A percentile compares a stretch with the other conserved stretches of the same genome.
Conservation (phyloP, 2,888 invertebrate genomes). For the Thera obeliscata region DNA sequence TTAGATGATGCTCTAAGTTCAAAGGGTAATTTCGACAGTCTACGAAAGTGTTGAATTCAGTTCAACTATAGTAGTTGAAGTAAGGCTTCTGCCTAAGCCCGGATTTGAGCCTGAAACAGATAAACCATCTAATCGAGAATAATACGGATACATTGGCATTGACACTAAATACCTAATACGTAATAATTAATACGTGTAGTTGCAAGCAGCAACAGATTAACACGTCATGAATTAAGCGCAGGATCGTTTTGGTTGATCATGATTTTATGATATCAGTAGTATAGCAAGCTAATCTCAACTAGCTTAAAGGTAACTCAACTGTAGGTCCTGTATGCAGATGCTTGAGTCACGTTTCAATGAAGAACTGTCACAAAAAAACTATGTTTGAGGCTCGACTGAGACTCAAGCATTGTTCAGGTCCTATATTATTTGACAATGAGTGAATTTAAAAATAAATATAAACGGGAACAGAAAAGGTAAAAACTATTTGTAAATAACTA, state of each 20-base stretch:
- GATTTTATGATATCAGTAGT: conserved; percentile 2
- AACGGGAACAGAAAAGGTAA: too few relatives aligned
- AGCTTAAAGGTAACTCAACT: background rate
- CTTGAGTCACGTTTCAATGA: too few relatives aligned
- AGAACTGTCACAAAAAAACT: too few relatives aligned
- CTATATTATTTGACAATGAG: too few relatives aligned
- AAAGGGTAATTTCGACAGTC: background rate
- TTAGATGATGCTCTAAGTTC: background rate
- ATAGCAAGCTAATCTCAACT: background rate
- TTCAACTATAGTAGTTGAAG: background rate
- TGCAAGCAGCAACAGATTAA: conserved; percentile 6
- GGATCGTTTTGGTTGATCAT: background rate
- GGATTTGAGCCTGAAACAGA: background rate
- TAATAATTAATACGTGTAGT: conserved; percentile 13
- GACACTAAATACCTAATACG: conserved; percentile 4
- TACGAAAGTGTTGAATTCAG: background rate
- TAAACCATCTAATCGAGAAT: background rate
- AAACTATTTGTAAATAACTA: too few relatives aligned
- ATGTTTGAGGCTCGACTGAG: too few relatives aligned
- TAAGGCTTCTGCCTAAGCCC: background rate
- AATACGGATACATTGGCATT: conserved; percentile 5
- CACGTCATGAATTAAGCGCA: conserved; percentile 11
- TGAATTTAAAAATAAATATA: too few relatives aligned
- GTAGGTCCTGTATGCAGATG: too few relatives aligned
- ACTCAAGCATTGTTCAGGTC: too few relatives aligned